These are phyloP conservation scores for Noctua pronuba DNA, from an alignment of 2,888 invertebrate genomes.

Conservation along the genomic window DNA sequence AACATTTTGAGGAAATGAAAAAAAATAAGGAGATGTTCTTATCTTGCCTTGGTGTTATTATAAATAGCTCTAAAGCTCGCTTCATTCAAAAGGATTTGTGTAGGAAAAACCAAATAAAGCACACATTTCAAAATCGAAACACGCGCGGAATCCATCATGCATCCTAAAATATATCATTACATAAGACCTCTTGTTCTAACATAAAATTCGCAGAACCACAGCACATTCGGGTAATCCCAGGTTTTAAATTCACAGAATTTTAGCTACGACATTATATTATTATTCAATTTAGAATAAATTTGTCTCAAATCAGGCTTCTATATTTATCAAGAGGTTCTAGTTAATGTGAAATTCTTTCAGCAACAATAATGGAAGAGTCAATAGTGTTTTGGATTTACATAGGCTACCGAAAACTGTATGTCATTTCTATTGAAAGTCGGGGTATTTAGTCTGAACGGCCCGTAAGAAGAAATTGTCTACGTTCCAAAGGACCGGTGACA, in stretches of 20 bases:
- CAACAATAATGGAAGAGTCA: background rate
- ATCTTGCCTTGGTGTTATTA: background rate
- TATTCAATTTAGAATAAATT: background rate
- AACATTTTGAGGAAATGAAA: background rate
- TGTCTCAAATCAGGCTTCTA: background rate
- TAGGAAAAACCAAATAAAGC: background rate
- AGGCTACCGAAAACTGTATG: background rate
- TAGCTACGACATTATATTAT: background rate
- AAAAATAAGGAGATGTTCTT: background rate
- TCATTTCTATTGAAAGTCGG: background rate
- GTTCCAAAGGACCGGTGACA: no score
- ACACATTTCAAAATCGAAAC: constrained; percentile 14
- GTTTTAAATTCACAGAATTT: constrained; percentile 20
- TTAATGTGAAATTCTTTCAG: background rate
- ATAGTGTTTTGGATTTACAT: background rate
- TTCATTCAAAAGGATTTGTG: background rate
- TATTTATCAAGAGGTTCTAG: background rate
- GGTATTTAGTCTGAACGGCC: no score
- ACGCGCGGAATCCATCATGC: constrained; percentile 1
- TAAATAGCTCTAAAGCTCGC: background rate
- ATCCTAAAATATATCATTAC: constrained; percentile 8
- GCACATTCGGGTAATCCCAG: background rate
- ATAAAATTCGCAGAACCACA: constrained; percentile 15
- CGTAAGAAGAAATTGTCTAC: no score
- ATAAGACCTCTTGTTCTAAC: background rate